Base-by-base conservation (phyloP, 2,797 vertebrate genomes). In the Cirrhinus mrigala region DNA sequence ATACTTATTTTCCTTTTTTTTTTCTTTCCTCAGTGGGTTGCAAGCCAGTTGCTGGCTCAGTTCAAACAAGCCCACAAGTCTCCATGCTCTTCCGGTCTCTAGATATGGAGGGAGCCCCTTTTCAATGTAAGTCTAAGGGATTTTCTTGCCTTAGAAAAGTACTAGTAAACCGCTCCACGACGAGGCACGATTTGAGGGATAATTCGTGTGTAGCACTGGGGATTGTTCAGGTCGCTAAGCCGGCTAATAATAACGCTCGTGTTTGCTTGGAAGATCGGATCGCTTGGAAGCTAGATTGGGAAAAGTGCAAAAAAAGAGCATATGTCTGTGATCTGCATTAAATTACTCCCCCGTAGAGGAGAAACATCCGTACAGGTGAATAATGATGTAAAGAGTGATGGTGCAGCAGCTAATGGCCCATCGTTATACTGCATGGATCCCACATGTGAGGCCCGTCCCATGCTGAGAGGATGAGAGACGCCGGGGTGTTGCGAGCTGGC, bases 401-500 rank as follows among this genome's bases (percentile, higher is more conserved):
- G 52, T 52, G 24, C 2, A 4, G 24, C 58, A 24, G 40, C 79
- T 64, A 84, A n/a, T 40, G 18, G 60, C 3, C 50, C 50, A 15
- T 48, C 85, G 88, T 87, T 18, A 9, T 88, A 84, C 62, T 81
- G 94, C 92, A 94, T 92, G 81, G 90, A 93, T 92, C 91, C 91
- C 93, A 94, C 90, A 92, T 93, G 93, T 91, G 90, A 37, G 85
- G 79, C 83, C 84, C 75, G 88, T 64, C 48, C 82, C 29, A 3
- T 85, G 87, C 89, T 86, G 83, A 58, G 84, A 88, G 85, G 76
- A 85, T 86, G 79, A 84, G 84, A 82, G 90, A 89, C 91, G 91
- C 93, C 93, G 92, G 94, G 91, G 92, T 93, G 94, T 86, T 89
- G 90, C 90, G 87, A 90, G 29, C 87, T 75, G 48, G 24, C 3